phyloP scores from a whole-genome alignment of 2,113 vertebrate genomes.

The Phocoena sinus region DNA sequence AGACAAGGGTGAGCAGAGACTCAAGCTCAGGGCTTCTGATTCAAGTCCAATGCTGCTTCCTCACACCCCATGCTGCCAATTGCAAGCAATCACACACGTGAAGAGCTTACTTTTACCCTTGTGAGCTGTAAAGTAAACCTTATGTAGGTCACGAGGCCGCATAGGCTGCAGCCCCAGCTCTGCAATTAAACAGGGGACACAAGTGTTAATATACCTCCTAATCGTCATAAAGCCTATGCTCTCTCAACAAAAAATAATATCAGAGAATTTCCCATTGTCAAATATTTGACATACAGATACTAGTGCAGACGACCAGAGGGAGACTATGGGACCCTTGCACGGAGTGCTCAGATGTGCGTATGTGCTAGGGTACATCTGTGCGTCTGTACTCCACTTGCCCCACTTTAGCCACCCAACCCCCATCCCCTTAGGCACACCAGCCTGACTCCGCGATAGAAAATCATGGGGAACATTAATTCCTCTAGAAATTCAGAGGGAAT shows the following conservation, averaged over 20 bases:
- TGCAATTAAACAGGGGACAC: background rate
- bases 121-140: background rate
- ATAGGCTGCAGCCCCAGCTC: accelerated
- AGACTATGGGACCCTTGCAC: background rate
- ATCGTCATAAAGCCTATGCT: background rate
- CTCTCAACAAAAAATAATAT: background rate
- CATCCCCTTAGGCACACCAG: too few species aligned
- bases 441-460: background rate
- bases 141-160: too few species aligned
- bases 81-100: too few species aligned
- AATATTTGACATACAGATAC: background rate
- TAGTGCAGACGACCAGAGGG: accelerated
- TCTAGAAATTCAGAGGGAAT: background rate
- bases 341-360: background rate
- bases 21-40: background rate
- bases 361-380: too few species aligned
- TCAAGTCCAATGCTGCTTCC: background rate
- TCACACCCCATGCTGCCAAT: background rate
- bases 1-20: background rate
- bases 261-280: background rate
- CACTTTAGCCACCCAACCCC: accelerated
- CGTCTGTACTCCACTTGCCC: accelerated
- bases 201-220: background rate
- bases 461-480: background rate
- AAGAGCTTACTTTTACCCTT: background rate